phyloP scores from a whole-genome alignment of 2,888 invertebrate species.

The Globia sparganii region DNA sequence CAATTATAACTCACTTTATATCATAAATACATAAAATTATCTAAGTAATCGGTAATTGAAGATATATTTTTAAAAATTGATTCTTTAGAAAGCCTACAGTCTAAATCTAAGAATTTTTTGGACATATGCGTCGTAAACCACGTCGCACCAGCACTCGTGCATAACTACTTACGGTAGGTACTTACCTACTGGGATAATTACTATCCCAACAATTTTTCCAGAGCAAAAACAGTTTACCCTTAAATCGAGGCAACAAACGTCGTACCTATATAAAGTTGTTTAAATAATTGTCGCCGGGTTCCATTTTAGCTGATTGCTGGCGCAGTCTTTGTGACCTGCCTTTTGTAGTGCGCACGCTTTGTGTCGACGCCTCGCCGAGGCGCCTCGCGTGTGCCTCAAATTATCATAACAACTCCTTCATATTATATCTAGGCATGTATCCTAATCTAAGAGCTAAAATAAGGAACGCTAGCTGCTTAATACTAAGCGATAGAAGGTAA shows the following conservation, averaged over 20 bases:
- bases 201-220: neutral
- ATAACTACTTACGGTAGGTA: neutral
- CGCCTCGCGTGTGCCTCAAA: slow-evolving; percentile 60
- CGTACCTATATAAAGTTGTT: slow-evolving; percentile 67
- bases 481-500: neutral
- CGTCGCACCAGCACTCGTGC: neutral
- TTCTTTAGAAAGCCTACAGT: too few species aligned
- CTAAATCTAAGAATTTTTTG: neutral
- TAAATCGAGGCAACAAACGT: slow-evolving; percentile 60
- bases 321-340: slow-evolving; percentile 69
- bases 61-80: too few species aligned
- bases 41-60: neutral
- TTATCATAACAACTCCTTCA: slow-evolving; percentile 50
- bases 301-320: slow-evolving; percentile 82
- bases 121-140: neutral
- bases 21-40: too few species aligned
- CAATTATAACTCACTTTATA: too few species aligned
- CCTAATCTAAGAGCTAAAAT: slow-evolving; percentile 28
- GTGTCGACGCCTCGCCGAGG: slow-evolving; percentile 65
- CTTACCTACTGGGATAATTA: neutral
- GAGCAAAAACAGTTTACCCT: slow-evolving; percentile 44
- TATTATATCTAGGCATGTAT: slow-evolving; percentile 13
- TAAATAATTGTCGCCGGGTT: slow-evolving; percentile 68
- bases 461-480: neutral
- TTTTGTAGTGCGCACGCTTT: slow-evolving; percentile 70